Percentiles rank a stretch among this genome's conserved stretches.
Conservation (phyloP, 2,888 invertebrate species). For the Phania funesta region DNA sequence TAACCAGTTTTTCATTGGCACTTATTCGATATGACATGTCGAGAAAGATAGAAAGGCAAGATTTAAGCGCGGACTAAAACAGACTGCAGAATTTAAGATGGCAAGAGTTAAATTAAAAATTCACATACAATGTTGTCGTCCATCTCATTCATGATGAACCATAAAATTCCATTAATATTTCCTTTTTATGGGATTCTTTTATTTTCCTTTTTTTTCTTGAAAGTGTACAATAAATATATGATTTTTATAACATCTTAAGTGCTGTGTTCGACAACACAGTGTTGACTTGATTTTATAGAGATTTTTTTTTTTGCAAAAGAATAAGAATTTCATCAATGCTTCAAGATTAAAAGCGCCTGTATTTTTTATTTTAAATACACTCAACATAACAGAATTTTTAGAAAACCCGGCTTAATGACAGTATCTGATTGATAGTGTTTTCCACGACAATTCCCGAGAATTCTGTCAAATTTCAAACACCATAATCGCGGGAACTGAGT, state of each 20-base stretch:
- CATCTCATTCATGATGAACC: conserved; percentile 40
- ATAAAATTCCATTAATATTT: conserved; percentile 61
- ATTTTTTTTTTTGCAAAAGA: background rate
- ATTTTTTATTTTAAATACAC: background rate
- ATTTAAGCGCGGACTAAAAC: conserved; percentile 46
- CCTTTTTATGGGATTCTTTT: background rate
- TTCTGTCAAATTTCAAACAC: too few species aligned
- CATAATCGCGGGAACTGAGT: too few species aligned
- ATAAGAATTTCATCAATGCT: background rate
- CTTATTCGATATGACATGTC: conserved; percentile 39
- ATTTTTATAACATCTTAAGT: conserved; percentile 5
- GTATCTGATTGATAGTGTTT: too few species aligned
- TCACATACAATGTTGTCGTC: conserved; percentile 59
- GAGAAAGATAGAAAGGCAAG: conserved; percentile 12
- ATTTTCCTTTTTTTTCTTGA: background rate
- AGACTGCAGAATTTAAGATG: conserved; percentile 1
- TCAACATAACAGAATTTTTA: too few species aligned
- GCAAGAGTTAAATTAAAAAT: conserved; percentile 55
- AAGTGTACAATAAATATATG: conserved; percentile 20
- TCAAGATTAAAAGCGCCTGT: background rate
- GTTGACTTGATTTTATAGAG: background rate
- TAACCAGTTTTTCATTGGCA: conserved; percentile 51
- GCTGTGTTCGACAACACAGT: background rate
- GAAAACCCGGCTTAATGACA: too few species aligned
- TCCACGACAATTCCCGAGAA: too few species aligned